These are phyloP conservation scores for Stenodema calcarata DNA, from an alignment of 2,888 invertebrate genomes.

Conservation along the genomic window DNA sequence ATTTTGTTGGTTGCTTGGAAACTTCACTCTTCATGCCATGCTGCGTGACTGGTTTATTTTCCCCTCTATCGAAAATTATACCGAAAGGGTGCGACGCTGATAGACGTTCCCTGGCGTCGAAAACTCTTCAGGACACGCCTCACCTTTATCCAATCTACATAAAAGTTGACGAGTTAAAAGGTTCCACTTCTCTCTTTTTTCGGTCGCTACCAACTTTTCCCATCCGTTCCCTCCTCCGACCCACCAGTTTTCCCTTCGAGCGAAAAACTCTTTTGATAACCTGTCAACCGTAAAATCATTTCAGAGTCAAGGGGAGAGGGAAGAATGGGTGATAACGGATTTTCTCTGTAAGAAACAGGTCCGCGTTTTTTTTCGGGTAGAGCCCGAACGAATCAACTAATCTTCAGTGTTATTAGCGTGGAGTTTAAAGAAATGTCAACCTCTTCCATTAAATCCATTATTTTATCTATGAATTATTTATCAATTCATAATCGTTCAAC, in stretches of 20 bases:
- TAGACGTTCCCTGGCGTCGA: neutral
- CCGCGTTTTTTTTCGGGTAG: no score
- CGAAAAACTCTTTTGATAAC: neutral
- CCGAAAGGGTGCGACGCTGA: neutral
- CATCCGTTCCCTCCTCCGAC: neutral
- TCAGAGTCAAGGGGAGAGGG: neutral
- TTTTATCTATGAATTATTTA: no score
- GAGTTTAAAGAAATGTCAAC: no score
- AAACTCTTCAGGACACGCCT: neutral
- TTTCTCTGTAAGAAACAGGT: neutral
- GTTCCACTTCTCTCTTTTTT: neutral
- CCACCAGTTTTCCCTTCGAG: neutral
- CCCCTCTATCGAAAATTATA: neutral
- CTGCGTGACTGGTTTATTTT: neutral
- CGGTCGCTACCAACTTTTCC: neutral
- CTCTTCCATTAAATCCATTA: no score
- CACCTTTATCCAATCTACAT: slow-evolving; percentile 44
- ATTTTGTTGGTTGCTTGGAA: neutral
- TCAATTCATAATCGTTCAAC: no score
- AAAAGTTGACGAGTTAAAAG: slow-evolving; percentile 46
- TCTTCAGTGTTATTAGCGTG: no score
- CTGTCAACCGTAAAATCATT: neutral
- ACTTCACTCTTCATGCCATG: neutral
- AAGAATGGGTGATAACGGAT: neutral
- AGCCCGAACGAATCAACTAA: no score